Evolutionary conservation across 1,140 invertebrate genomes (phyloP).

Genomic region (Pachypsylla venusta): DNA sequence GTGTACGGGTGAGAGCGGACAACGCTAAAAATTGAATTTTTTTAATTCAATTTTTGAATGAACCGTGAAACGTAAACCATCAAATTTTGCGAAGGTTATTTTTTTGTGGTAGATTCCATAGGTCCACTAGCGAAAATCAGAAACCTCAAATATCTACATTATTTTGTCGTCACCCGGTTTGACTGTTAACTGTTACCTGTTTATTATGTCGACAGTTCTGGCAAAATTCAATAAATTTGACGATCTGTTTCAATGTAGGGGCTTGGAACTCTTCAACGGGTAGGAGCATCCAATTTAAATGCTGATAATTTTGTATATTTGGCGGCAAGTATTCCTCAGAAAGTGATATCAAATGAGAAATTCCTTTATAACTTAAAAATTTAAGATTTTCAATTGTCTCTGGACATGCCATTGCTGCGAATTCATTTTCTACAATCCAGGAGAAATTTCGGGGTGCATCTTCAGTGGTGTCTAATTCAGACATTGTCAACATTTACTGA

Average conservation of each 20-base stretch:
- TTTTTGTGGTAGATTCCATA: too few relatives aligned
- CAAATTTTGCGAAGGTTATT: too few relatives aligned
- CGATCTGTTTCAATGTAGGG: slow-evolving; percentile 46
- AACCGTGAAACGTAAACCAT: too few relatives aligned
- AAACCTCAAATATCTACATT: neutral
- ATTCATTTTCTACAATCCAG: slow-evolving; percentile 39
- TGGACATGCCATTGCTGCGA: slow-evolving; percentile 48
- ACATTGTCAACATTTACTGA: too few relatives aligned
- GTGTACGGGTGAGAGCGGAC: too few relatives aligned
- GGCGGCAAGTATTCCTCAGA: slow-evolving; percentile 43
- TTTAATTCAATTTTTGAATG: too few relatives aligned
- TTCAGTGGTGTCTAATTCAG: too few relatives aligned
- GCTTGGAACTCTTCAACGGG: slow-evolving; percentile 46
- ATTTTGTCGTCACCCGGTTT: neutral
- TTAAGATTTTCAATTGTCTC: slow-evolving; percentile 38
- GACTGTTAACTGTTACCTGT: slow-evolving; percentile 29
- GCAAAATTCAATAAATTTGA: slow-evolving; percentile 48
- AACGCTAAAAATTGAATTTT: too few relatives aligned
- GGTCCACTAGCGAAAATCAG: too few relatives aligned
- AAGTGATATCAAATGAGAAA: slow-evolving; percentile 40
- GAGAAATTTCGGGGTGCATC: slow-evolving; percentile 40
- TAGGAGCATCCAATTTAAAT: slow-evolving; percentile 41
- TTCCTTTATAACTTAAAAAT: slow-evolving; percentile 38
- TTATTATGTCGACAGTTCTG: slow-evolving; percentile 32
- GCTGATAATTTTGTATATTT: slow-evolving; percentile 30